These are phyloP conservation scores for Halcyon smyrnensis DNA, from an alignment of 2,797 vertebrate species.

Conservation along the genomic window DNA sequence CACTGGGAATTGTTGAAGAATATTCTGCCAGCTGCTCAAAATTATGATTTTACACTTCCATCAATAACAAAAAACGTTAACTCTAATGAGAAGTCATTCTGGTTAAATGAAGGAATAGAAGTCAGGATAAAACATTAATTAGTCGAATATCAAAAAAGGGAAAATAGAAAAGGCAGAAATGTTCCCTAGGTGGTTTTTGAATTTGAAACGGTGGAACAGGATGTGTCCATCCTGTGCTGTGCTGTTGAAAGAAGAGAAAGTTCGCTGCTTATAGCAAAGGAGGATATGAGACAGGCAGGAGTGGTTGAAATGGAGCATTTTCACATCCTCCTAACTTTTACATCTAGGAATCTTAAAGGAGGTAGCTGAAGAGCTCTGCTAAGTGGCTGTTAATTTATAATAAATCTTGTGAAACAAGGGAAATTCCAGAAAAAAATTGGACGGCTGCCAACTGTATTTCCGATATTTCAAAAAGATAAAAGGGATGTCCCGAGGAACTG, in stretches of 20 bases:
- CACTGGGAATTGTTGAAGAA: slow-evolving; percentile 58
- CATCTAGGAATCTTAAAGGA: slow-evolving; percentile 28
- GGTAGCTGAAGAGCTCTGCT: neutral
- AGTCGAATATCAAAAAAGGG: neutral
- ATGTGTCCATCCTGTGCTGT: neutral
- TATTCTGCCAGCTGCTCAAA: slow-evolving; percentile 57
- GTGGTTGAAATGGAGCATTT: slow-evolving; percentile 13
- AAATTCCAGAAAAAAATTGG: slow-evolving; percentile 50
- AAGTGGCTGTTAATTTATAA: slow-evolving; percentile 32
- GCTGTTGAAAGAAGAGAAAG: slow-evolving; percentile 5
- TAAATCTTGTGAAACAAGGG: slow-evolving; percentile 36
- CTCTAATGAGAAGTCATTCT: slow-evolving; percentile 44
- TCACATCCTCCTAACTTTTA: neutral
- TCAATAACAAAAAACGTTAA: slow-evolving; percentile 52
- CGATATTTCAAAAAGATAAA: slow-evolving; percentile 46
- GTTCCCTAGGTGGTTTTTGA: neutral
- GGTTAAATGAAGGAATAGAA: slow-evolving; percentile 28
- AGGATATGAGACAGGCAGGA: neutral
- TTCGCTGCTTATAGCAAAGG: neutral
- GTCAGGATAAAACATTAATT: neutral
- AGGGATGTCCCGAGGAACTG: slow-evolving; percentile 14
- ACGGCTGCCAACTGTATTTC: slow-evolving; percentile 49
- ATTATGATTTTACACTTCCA: slow-evolving; percentile 46
- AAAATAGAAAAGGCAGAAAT: slow-evolving; percentile 1
- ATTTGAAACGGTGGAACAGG: neutral